Percentiles rank a stretch among this genome's conserved stretches.
phyloP scores from a whole-genome alignment of 2,888 invertebrate species.

The Spodoptera littoralis region DNA sequence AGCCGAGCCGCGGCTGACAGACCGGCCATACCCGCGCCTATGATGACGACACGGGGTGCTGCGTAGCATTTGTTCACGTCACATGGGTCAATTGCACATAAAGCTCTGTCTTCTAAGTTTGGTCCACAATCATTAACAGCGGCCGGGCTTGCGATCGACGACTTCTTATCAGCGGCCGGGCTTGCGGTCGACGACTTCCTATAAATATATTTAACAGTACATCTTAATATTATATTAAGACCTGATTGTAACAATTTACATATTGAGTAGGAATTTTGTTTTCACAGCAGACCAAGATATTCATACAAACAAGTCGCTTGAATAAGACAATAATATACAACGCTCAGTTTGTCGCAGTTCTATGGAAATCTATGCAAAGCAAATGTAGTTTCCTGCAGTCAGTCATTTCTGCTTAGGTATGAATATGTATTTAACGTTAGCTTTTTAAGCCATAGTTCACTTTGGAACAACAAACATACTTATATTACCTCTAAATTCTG shows the following conservation, averaged over 20 bases:
- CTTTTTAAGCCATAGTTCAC: too few relatives aligned
- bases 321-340: too few relatives aligned
- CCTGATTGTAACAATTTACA: too few relatives aligned
- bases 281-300: not conserved
- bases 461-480: too few relatives aligned
- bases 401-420: not conserved
- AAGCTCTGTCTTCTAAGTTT: constrained; percentile 74
- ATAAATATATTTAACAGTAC: not conserved
- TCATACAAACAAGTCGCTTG: not conserved
- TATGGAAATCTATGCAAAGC: not conserved
- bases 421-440: too few relatives aligned
- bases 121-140: constrained; percentile 70
- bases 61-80: constrained; percentile 71
- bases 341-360: too few relatives aligned
- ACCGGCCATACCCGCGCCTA: constrained; percentile 95
- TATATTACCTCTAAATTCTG: too few relatives aligned
- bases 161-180: constrained; percentile 60
- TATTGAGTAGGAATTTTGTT: too few relatives aligned
- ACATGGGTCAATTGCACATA: constrained; percentile 74
- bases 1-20: constrained; percentile 93
- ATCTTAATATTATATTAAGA: too few relatives aligned
- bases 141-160: constrained; percentile 58
- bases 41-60: constrained; percentile 91
- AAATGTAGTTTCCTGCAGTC: not conserved
- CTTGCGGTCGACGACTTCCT: constrained; percentile 58